Evolutionary conservation across 2,888 invertebrate species (phyloP).

Genomic region (Cerastoderma edule): DNA sequence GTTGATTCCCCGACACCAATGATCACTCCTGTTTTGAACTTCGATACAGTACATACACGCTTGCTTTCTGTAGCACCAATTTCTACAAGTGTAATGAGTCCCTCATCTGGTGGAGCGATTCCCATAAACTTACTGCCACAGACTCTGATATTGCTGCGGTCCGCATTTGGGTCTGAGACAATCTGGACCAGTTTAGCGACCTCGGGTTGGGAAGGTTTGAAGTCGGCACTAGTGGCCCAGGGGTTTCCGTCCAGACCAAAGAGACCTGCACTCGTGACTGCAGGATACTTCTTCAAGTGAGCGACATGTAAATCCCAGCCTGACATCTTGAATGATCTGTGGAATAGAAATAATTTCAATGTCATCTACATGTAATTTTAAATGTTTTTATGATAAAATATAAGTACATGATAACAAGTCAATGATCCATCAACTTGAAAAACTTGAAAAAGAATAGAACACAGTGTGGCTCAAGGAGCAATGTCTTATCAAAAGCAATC

Average conservation of each 20-base stretch:
- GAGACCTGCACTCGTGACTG: conserved; percentile 50
- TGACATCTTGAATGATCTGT: conserved; percentile 27
- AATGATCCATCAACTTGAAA: no score
- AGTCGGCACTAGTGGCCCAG: conserved; percentile 50
- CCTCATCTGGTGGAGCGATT: conserved; percentile 52
- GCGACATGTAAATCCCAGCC: conserved; percentile 58
- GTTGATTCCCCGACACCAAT: conserved; percentile 44
- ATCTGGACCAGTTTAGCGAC: conserved; percentile 40
- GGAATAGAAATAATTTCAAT: neutral
- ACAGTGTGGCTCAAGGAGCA: no score
- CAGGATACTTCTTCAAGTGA: conserved; percentile 47
- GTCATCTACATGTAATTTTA: no score
- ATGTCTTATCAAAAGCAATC: no score
- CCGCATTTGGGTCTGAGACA: conserved; percentile 34
- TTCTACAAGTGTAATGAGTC: conserved; percentile 53
- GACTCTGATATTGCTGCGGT: conserved; percentile 40
- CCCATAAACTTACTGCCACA: conserved; percentile 55
- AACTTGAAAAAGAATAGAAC: no score
- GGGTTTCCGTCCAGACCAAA: conserved; percentile 55
- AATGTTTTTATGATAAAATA: no score
- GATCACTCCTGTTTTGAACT: conserved; percentile 40
- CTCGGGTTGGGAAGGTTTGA: conserved; percentile 45
- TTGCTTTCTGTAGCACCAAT: conserved; percentile 52
- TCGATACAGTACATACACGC: conserved; percentile 53
- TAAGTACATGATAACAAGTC: no score